Base-by-base conservation (phyloP, 2,113 vertebrate species). In the Sylvilagus bachmani region DNA sequence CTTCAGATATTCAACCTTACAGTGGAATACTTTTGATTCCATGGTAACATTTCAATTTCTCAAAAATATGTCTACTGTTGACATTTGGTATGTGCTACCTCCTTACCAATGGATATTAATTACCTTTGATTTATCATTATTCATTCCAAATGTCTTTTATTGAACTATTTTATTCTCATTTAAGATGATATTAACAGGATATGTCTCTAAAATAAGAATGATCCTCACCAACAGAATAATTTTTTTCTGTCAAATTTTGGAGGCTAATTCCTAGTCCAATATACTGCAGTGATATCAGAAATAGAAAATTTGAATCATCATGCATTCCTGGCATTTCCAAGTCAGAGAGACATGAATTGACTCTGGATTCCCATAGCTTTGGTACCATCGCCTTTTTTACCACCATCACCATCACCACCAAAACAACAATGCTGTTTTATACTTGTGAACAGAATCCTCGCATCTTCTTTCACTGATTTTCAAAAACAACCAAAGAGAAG, bases 11-110 rank as follows among this genome's bases (percentile, higher is more conserved):
- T 94, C 82, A 96, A 61, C 51, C 38, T 78, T 83, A 79, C 64
- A 85, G 58, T 55, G 53, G 44, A 93, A 91, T 38, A 58, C 51
- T 90, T 58, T 16, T 78, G 74, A 92, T 95, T 95, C 90, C 88
- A 95, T 84, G 90, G 85, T 77, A 95, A 95, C 64, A 89, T 88
- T 87, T 95, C 89, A 86, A 95, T 86, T 91, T 91, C 51, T 95
- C 70, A 75, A 95, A 94, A 84, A 85, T 17, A 58, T n/a, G 71
- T 90, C 94, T 95, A 75, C 66, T 74, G 44, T 90, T 96, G 71
- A 89, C 90, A 93, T 51, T 79, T 62, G 89, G 51, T 95, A 36
- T 86, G 49, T 86, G 87, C 85, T 67, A 90, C 79, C 14, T 94
- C 74, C 61, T 90, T 89, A 89, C 86, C 90, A 93, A 92, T 77